Evolutionary conservation across 2,797 vertebrate species (phyloP), one percentile per base, ranked within the genome.

Genomic region (Gobionotothen gibberifrons): DNA sequence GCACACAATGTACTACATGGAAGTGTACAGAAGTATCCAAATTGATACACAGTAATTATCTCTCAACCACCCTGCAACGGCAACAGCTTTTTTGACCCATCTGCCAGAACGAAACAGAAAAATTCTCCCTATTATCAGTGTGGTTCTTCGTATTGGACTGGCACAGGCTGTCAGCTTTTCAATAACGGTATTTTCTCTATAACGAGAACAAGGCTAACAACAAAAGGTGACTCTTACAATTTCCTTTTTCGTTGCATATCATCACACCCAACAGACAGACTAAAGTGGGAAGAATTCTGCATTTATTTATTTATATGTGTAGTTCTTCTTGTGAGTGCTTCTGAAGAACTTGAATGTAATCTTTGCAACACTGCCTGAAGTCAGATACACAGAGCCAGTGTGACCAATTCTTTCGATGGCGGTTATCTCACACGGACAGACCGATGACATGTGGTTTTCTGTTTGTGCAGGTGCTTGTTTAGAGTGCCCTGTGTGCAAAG

Each of bases 401-500:
- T 29, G 55, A 49, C 21, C 19, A 14, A 6, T 56, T 48, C 39
- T 62, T 42, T 0, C 71, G 57, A 19, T 36, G 4, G 10, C 12
- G 42, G 21, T 7, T 67, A 4, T 13, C n/a, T 48, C 21, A 51
- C 21, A 21, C 9, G 29, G 1, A 17, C 44, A 39, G 36, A n/a
- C 21, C 56, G 21, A 60, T 47, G 22, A 69, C 59, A 2, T 72
- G 48, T 73, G 2, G 0, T 49, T 69, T 73, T 81, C 11, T 90
- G 55, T 85, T 81, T 85, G 40, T 77, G 26, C 93, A 98, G 98
- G 96, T 92, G 96, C 96, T 0, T 96, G 97, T 79, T 92, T 98
- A 75, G 98, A 99, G 92, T 99, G 98, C 85, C 96, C 98, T 0
- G 98, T 99, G 74, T 99, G 98, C 93, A 99, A 99, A 95, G 98